phyloP scores from a whole-genome alignment of 37 sponge, comb jelly and placozoan species.

The Crambe crambe region DNA sequence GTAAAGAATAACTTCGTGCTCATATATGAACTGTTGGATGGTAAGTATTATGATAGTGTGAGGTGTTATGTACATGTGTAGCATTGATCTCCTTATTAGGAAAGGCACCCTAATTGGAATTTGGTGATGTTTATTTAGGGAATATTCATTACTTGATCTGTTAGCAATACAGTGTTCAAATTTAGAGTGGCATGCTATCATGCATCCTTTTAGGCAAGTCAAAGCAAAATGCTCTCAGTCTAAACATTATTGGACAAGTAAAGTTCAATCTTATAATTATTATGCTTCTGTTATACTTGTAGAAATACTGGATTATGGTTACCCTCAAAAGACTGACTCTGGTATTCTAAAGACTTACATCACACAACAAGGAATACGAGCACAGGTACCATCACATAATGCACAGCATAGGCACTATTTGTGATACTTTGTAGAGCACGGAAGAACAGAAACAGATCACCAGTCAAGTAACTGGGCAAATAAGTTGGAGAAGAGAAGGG shows the following conservation, averaged over 20 bases:
- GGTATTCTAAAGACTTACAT: slow-evolving; percentile 93
- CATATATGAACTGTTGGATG: slow-evolving; percentile 95
- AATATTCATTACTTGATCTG: no score
- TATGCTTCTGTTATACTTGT: neutral
- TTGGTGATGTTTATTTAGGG: no score
- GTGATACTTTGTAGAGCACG: slow-evolving; percentile 33
- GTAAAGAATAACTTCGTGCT: slow-evolving; percentile 96
- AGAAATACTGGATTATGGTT: slow-evolving; percentile 96
- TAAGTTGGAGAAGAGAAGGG: slow-evolving; percentile 93
- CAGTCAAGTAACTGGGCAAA: slow-evolving; percentile 97
- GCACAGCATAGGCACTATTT: neutral
- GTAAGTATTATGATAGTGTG: no score
- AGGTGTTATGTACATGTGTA: no score
- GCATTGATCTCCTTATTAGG: no score
- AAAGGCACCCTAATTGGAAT: no score
- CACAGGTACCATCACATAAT: slow-evolving; percentile 44
- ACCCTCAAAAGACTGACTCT: slow-evolving; percentile 93
- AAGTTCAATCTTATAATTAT: no score
- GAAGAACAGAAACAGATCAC: slow-evolving; percentile 95
- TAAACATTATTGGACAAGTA: no score
- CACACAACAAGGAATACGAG: slow-evolving; percentile 91
- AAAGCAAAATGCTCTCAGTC: no score
- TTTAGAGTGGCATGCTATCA: no score
- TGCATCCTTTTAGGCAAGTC: no score
- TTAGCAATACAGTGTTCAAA: no score